Percentiles rank a stretch among this genome's conserved stretches.
These are phyloP conservation scores for Plagodis pulveraria DNA, from an alignment of 2,888 invertebrate species.

Conservation along the genomic window DNA sequence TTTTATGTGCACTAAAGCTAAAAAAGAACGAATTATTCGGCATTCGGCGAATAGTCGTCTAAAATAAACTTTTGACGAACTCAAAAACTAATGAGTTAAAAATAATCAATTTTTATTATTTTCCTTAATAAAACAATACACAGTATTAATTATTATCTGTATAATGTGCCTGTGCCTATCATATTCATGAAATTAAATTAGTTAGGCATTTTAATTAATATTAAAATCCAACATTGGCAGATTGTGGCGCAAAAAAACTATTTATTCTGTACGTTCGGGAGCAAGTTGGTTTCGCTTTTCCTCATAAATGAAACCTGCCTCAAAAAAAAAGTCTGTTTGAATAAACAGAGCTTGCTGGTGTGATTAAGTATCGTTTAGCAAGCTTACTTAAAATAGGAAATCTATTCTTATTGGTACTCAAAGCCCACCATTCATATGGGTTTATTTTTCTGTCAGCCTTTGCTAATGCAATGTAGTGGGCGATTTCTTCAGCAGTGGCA, in stretches of 20 bases:
- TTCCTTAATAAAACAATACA: no score
- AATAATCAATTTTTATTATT: no score
- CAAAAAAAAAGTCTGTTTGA: conserved; percentile 14
- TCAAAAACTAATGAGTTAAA: neutral
- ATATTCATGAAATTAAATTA: conserved; percentile 2
- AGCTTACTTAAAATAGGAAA: conserved; percentile 6
- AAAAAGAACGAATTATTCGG: no score
- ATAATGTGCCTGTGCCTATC: neutral
- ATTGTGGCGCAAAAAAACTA: conserved; percentile 21
- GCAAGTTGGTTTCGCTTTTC: conserved; percentile 9
- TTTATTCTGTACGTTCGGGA: conserved; percentile 9
- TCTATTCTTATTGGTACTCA: conserved; percentile 1
- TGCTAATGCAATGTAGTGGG: neutral
- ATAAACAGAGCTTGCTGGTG: neutral
- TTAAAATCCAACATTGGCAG: conserved; percentile 21
- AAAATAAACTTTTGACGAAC: conserved; percentile 2
- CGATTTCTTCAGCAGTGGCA: neutral
- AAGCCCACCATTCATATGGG: conserved; percentile 10
- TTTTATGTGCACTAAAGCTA: no score
- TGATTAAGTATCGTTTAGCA: conserved; percentile 7
- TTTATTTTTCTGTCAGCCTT: conserved; percentile 3
- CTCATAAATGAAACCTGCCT: conserved; percentile 16
- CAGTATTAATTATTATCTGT: neutral
- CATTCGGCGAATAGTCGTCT: neutral
- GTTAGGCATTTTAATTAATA: conserved; percentile 19